These are phyloP conservation scores for Cercopithecus mona DNA, from an alignment of 2,113 vertebrate species.

Conservation along the genomic window DNA sequence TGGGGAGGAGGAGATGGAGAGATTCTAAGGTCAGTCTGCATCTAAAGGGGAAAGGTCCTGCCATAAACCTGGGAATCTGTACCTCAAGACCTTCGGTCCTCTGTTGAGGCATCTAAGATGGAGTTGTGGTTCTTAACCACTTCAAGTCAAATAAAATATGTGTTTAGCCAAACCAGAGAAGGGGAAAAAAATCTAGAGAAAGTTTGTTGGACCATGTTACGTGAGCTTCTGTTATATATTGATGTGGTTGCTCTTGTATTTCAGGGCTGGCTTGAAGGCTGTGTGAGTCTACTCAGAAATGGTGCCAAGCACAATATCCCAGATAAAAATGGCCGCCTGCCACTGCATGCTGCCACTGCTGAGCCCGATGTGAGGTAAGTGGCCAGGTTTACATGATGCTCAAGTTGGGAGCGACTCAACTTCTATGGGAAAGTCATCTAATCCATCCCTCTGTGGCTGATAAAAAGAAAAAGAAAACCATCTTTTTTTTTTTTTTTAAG, in stretches of 20 bases:
- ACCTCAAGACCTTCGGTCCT: not conserved
- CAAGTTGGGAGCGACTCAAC: not conserved
- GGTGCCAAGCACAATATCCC: conserved; percentile 94
- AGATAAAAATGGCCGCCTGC: conserved; percentile 92
- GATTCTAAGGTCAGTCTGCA: not conserved
- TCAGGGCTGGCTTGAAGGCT: conserved; percentile 94
- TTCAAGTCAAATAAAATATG: not conserved
- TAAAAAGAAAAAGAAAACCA: not conserved
- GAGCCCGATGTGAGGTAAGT: conserved; percentile 90
- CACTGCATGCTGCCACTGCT: conserved; percentile 91
- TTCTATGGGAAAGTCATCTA: not conserved
- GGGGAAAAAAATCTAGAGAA: not conserved
- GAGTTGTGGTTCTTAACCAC: not conserved
- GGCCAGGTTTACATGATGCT: not conserved
- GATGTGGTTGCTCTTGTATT: conserved; percentile 57
- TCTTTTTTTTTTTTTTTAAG: not conserved
- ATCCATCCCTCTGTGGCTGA: not conserved
- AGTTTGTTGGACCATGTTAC: not conserved
- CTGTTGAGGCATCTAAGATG: not conserved
- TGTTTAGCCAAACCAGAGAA: not conserved
- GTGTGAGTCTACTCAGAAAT: conserved; percentile 91
- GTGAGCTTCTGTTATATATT: not conserved
- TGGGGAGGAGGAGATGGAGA: not conserved
- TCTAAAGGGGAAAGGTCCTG: not conserved
- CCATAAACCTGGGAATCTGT: not conserved